Base-by-base conservation (phyloP, 64 coral and sea anemone species). In the Pachyseris speciosa region DNA sequence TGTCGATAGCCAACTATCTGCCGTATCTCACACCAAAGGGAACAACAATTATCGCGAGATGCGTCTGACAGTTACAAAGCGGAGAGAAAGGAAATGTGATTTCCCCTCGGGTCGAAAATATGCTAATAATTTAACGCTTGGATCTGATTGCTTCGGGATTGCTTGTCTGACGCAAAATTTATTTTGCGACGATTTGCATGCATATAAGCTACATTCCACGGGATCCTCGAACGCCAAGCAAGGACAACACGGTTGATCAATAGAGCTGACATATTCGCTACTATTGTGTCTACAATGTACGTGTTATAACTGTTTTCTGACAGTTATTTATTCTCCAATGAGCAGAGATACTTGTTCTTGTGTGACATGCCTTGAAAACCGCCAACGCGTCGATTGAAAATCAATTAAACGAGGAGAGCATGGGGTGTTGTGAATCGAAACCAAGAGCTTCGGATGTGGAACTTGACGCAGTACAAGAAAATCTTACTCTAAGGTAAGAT, bases 341-440 rank as follows among this genome's bases (percentile, higher is more conserved):
- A 80, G 51, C 33, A n/a, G 52, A 60, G 22, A 75, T 37, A 31
- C 75, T 58, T 57, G 28, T 31, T 37, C 29, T 53, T 59, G 32
- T 60, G 52, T 80, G 77, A 60, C 33, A 80, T 80, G 33, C 15
- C 19, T 22, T 78, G 48, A 78, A 34, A 78, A 78, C 13, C 0
- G 0, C 29, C n/a, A 37, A n/a, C 20, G 77, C 39, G 49, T 80
- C 30, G 31, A 39, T 80, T 60, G 51, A 39, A 80, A 53, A 60
- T 80, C 77, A 60, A 38, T 59, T 5, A 38, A n/a, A 60, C 1
- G 11, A 30, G 43, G 13, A 37, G 67, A 75, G 11, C 15, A 53
- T 80, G 51, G 77, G 51, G 0, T 80, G 77, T 38, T 80, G 77
- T 55, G 77, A 38, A 22, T 58, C 50, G 51, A 80, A 53, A 60